Evolutionary conservation across 2,797 vertebrate genomes (phyloP), one percentile per base, ranked within the genome.

Genomic region (Buceros bicornis): DNA sequence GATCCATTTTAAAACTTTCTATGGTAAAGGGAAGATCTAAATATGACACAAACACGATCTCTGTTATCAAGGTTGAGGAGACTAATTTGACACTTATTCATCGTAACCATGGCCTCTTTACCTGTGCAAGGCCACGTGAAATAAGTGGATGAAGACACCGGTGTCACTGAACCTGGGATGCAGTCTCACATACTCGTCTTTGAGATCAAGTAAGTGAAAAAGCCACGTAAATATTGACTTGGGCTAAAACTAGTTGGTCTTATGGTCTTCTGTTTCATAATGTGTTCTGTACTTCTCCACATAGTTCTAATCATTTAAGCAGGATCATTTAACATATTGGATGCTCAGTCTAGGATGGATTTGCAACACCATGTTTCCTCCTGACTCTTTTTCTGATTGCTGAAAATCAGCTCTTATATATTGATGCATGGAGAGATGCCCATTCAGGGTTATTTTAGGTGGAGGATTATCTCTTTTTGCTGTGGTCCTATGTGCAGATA

Each of bases 211-310:
- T 19, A 69, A 58, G 16, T 54, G 60, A 71, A 86, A 87, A 90
- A 50, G 13, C 8, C 1, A 1, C 40, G 24, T 42, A 25, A 60
- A 24, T 8, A 0, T 4, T 18, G 13, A 8, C 8, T 33, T 33
- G 33, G 33, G 33, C 33, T 33, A 33, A 33, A 33, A 33, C 19
- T 43, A 5, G 16, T 6, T 79, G 6, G 8, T 84, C 73, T 78
- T 28, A 65, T 21, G 28, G 16, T 66, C 13, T 72, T 53, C 17
- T n/a, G 11, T 80, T 81, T 37, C 20, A 5, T 43, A 28, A 53
- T 4, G 1, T 69, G 9, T 50, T 70, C 37, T 71, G 11, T 50
- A 31, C 18, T 28, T 91, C 45, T 89, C 14, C 18, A 10, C 14
- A 37, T 51, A 20, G 8, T 89, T 72, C 21, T 82, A 14, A 50